Evolutionary conservation across 2,888 invertebrate species (phyloP).

Genomic region (Caenorhabditis becei): DNA sequence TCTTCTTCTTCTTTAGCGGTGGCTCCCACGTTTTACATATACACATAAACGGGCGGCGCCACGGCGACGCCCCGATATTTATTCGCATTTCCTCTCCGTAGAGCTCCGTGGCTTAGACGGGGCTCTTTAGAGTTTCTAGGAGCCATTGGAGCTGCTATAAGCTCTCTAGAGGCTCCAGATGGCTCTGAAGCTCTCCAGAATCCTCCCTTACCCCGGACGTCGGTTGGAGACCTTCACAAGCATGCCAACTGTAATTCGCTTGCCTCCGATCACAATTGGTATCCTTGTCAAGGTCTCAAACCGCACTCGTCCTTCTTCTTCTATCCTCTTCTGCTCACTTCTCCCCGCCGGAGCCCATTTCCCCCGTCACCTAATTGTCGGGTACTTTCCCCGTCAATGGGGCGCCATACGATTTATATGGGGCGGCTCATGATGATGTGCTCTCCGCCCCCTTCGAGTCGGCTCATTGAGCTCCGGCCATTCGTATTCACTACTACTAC

Average conservation of each 20-base stretch:
- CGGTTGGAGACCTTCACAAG: constrained; percentile 37
- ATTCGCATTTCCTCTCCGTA: constrained; percentile 11
- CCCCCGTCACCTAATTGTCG: constrained; percentile 29
- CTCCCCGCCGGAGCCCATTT: too few species aligned
- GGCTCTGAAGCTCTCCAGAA: too few species aligned
- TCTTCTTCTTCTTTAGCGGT: too few species aligned
- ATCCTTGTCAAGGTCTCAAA: constrained; percentile 42
- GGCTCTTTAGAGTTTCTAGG: too few species aligned
- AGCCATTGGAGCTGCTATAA: too few species aligned
- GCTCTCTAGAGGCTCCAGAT: too few species aligned
- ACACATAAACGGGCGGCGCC: background rate
- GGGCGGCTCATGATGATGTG: constrained; percentile 16
- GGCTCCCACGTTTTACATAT: constrained; percentile 48
- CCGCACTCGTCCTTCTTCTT: background rate
- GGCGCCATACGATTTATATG: constrained; percentile 35
- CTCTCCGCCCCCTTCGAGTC: background rate
- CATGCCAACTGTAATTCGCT: constrained; percentile 33
- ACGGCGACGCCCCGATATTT: background rate
- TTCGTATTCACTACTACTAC: constrained; percentile 13
- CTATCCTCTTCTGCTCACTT: background rate
- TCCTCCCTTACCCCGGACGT: background rate
- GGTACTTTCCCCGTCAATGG: constrained; percentile 20
- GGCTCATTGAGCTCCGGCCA: constrained; percentile 12
- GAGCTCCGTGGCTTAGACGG: constrained; percentile 8
- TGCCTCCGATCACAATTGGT: constrained; percentile 30